phyloP scores from a whole-genome alignment of 2,113 vertebrate species.

The Oreochromis spilurus region DNA sequence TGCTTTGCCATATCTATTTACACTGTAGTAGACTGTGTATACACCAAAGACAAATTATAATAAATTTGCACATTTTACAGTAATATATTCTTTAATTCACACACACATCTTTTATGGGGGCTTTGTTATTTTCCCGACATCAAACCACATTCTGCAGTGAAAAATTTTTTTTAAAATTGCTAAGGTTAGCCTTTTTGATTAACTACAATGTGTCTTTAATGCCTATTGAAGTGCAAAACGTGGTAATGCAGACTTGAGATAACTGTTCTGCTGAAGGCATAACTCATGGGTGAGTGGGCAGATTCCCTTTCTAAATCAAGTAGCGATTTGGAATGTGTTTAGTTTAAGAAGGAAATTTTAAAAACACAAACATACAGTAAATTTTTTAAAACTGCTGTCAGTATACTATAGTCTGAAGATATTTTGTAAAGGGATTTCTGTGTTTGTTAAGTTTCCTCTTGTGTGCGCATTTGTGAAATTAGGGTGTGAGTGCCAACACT shows the following conservation, averaged over 20 bases:
- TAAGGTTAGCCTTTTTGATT: no score
- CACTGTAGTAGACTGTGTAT: neutral
- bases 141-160: no score
- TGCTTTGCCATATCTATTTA: neutral
- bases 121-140: neutral
- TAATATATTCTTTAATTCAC: neutral
- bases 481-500: neutral
- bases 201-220: no score
- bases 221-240: no score
- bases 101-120: neutral
- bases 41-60: neutral
- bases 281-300: neutral
- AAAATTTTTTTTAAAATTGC: no score
- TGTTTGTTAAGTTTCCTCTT: neutral
- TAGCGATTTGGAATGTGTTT: neutral
- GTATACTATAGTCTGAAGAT: neutral
- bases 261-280: neutral
- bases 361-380: neutral
- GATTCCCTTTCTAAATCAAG: neutral
- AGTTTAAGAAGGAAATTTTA: neutral
- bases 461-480: rapidly evolving
- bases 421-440: neutral
- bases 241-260: no score
- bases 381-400: neutral
- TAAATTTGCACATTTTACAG: neutral